A percentile compares a stretch with the other conserved stretches of the same genome.
Evolutionary conservation across 2,797 vertebrate genomes (phyloP).

Genomic region (Poliocrania exsul): DNA sequence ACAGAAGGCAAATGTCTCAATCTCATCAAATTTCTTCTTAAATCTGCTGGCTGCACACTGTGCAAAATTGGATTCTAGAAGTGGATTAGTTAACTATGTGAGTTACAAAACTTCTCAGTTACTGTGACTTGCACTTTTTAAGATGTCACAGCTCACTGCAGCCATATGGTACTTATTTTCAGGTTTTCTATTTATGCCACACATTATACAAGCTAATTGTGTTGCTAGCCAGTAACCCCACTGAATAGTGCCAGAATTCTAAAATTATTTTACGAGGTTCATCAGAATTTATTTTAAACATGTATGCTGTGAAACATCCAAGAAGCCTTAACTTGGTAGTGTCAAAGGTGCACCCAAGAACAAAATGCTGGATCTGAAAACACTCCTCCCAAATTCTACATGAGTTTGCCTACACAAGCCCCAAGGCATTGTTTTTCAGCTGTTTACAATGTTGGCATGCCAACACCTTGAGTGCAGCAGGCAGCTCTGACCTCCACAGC

Average conservation of each 20-base stretch:
- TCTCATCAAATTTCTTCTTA: neutral
- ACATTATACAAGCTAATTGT: conserved; percentile 8
- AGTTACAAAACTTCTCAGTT: conserved; percentile 33
- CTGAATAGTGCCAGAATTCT: neutral
- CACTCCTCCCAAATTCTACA: neutral
- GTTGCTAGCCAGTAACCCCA: conserved; percentile 20
- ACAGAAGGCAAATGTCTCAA: conserved; percentile 44
- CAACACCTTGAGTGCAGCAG: neutral
- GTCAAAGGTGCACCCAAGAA: neutral
- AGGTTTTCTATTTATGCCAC: conserved; percentile 12
- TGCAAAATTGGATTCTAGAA: neutral
- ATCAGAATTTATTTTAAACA: conserved; percentile 25
- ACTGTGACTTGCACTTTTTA: conserved; percentile 4
- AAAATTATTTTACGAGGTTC: conserved; percentile 19
- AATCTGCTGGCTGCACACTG: conserved; percentile 22
- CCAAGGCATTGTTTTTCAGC: neutral
- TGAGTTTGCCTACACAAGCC: neutral
- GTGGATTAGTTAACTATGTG: neutral
- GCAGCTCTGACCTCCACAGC: neutral
- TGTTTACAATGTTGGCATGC: neutral
- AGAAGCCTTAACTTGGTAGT: neutral
- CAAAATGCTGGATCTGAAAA: neutral
- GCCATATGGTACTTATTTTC: conserved; percentile 40
- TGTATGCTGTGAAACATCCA: neutral
- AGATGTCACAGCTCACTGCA: conserved; percentile 26